phyloP scores from a whole-genome alignment of 2,797 vertebrate species.

The Manis crassicaudata region DNA sequence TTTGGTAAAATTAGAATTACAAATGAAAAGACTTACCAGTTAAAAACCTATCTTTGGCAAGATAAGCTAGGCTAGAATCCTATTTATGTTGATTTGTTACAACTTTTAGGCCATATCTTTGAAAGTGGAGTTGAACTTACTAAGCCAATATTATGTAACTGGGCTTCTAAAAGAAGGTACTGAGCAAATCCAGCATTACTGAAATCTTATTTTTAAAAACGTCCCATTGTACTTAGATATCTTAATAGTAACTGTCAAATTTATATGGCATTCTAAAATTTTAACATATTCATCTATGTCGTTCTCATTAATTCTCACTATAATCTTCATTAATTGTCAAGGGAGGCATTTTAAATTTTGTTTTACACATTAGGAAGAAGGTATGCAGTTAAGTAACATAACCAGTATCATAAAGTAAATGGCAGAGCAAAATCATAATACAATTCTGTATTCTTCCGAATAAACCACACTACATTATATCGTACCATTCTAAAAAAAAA shows the following conservation, averaged over 20 bases:
- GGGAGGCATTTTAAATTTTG: not conserved
- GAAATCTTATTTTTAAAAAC: not conserved
- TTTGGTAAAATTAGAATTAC: conserved; percentile 26
- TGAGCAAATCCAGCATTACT: not conserved
- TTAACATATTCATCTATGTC: not conserved
- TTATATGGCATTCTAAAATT: not conserved
- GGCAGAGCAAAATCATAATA: not conserved
- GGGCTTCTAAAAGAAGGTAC: not conserved
- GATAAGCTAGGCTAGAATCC: not conserved
- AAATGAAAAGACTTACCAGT: not conserved
- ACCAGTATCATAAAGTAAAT: fast-evolving
- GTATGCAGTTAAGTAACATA: not conserved
- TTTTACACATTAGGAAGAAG: not conserved
- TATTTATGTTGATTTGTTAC: not conserved
- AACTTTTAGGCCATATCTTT: not conserved
- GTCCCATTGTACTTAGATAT: not conserved
- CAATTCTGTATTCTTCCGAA: not conserved
- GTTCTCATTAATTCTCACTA: not conserved
- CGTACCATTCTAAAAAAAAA: not conserved
- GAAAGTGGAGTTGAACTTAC: not conserved
- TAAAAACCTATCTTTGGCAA: not conserved
- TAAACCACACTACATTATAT: not conserved
- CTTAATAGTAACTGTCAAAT: not conserved
- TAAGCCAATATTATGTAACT: not conserved
- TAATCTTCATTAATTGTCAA: not conserved